phyloP scores from a whole-genome alignment of 1,140 invertebrate genomes.

The Pseudomyrmex concolor region DNA sequence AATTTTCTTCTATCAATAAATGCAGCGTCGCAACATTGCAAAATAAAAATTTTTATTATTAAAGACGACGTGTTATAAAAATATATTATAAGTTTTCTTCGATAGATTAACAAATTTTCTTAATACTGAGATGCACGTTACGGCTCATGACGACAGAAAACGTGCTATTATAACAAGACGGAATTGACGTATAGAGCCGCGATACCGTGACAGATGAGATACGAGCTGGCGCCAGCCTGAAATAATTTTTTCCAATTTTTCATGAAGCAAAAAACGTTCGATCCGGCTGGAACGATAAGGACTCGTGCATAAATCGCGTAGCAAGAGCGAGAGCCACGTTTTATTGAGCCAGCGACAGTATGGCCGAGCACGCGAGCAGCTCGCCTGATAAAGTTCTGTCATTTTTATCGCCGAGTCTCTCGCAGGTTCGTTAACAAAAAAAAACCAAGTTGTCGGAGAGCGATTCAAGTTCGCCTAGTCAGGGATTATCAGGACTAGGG shows the following conservation, averaged over 20 bases:
- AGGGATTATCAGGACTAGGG: constrained; percentile 29
- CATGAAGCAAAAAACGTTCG: constrained; percentile 46
- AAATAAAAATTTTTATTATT: not conserved
- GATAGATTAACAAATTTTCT: constrained; percentile 28
- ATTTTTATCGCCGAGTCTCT: constrained; percentile 71
- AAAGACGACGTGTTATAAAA: not conserved
- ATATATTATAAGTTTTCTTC: not conserved
- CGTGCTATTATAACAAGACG: constrained; percentile 36
- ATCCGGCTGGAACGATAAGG: constrained; percentile 55
- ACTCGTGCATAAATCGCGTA: constrained; percentile 65
- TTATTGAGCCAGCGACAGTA: constrained; percentile 68
- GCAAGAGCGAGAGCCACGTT: constrained; percentile 61
- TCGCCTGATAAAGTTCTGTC: constrained; percentile 71
- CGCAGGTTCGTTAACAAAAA: constrained; percentile 68
- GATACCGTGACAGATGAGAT: constrained; percentile 56
- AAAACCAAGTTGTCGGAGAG: constrained; percentile 25
- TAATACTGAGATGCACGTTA: constrained; percentile 3
- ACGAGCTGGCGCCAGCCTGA: constrained; percentile 31
- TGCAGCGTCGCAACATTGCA: too few species aligned
- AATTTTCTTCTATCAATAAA: not conserved
- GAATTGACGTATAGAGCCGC: constrained; percentile 39
- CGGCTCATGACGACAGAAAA: constrained; percentile 29
- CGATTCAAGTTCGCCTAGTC: constrained; percentile 28
- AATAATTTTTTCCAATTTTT: constrained; percentile 73
- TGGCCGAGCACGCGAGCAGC: constrained; percentile 41